phyloP scores from a whole-genome alignment of 1,140 invertebrate genomes.

The Tetragnatha versicolor region DNA sequence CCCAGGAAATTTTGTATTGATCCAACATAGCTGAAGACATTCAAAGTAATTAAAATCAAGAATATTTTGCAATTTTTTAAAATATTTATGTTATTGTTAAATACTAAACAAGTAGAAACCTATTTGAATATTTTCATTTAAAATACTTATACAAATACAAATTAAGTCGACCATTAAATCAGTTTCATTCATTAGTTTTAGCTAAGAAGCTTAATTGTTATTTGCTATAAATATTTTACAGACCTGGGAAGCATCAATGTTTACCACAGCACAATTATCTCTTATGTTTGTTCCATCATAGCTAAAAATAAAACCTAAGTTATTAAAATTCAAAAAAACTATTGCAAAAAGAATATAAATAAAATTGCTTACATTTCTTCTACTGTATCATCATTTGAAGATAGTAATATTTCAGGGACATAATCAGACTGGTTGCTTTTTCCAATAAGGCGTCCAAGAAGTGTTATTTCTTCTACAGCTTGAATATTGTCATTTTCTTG shows the following conservation, averaged over 20 bases:
- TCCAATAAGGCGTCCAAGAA: slow-evolving; percentile 36
- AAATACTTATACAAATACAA: too few relatives aligned
- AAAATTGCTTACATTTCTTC: slow-evolving; percentile 21
- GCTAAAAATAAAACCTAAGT: neutral
- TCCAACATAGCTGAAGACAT: too few relatives aligned
- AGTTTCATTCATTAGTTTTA: too few relatives aligned
- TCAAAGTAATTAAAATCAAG: too few relatives aligned
- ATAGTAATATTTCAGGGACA: slow-evolving; percentile 33
- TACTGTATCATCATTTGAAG: neutral
- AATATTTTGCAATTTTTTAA: too few relatives aligned
- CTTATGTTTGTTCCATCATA: neutral
- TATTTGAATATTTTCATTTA: too few relatives aligned
- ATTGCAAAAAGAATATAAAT: neutral
- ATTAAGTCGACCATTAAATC: too few relatives aligned
- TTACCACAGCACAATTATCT: slow-evolving; percentile 13
- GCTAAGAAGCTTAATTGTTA: too few relatives aligned
- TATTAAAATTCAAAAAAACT: neutral
- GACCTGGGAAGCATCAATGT: slow-evolving; percentile 38
- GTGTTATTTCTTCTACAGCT: slow-evolving; percentile 36
- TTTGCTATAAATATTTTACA: too few relatives aligned
- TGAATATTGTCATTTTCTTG: slow-evolving; percentile 20
- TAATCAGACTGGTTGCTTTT: slow-evolving; percentile 5
- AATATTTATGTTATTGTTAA: too few relatives aligned
- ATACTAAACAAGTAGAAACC: too few relatives aligned
- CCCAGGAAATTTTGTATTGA: too few relatives aligned